Evolutionary conservation across 2,888 invertebrate genomes (phyloP), one percentile per base, ranked within the genome.

Genomic region (Sisyra terminalis): DNA sequence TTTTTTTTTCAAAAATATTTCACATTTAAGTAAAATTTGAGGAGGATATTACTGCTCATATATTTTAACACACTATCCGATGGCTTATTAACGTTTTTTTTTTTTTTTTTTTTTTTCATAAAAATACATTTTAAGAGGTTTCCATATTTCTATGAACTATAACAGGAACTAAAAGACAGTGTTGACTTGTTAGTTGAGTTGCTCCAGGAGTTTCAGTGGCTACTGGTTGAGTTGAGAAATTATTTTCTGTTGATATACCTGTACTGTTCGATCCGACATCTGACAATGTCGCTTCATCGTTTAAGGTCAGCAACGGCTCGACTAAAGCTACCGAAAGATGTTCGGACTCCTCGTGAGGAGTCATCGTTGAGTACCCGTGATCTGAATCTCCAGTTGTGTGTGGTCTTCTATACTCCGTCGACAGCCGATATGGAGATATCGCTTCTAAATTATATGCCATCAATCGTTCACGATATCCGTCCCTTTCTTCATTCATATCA

Each of bases 311-410:
- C 30, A 71, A 64, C 1, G 78, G 74, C 52, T 78, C 79, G 39
- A 75, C 72, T 7, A 77, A 68, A 14, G 78, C 81, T 50, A 83
- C 79, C 7, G 80, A 81, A 49, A 83, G 75, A 50, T 84, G 82
- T 56, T 88, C 87, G 1, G 84, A 85, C 56, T 88, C 88, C 55
- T 89, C 88, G 52, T 88, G 87, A 2, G 86, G 87, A 1, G 88
- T 89, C 89, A 89, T 89, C 0, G 89, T 89, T 3, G 88, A 89
- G 61, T 93, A 93, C 2, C 93, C 93, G 56, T 92, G 89, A 65
- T 93, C 93, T n/a, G 87, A 89, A 51, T 81, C 81, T 36, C 78
- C 80, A 0, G 81, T 78, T 1, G 79, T 73, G 37, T 78, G 75
- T 3, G 84, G 76, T 24, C 86, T 71, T 32, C 83, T 67, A 57